Evolutionary conservation across 2,113 vertebrate genomes (phyloP).

Genomic region (Numida meleagris): DNA sequence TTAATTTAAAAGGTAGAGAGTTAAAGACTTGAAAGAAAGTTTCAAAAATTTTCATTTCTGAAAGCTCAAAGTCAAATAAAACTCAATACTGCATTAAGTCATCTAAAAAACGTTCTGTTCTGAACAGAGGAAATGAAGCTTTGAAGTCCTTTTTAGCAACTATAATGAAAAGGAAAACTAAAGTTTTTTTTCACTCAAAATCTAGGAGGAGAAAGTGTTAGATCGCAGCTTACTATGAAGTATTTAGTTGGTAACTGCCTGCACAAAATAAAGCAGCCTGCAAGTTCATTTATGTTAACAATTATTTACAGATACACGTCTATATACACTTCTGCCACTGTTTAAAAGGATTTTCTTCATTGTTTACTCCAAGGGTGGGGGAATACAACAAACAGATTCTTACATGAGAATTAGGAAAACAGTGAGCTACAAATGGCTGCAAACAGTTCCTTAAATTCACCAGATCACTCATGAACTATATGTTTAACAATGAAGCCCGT

Average conservation of each 20-base stretch:
- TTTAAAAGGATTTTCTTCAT: background rate
- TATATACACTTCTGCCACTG: background rate
- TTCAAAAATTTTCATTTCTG: background rate
- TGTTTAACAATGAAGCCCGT: background rate
- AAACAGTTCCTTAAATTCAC: background rate
- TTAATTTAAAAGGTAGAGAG: background rate
- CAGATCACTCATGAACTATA: background rate
- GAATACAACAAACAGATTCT: background rate
- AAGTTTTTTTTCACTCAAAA: background rate
- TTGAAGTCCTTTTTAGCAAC: background rate
- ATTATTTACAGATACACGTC: background rate
- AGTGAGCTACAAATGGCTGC: background rate
- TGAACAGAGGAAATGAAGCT: background rate
- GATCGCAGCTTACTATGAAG: background rate
- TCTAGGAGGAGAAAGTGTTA: background rate
- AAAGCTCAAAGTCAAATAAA: background rate
- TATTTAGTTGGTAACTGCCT: background rate
- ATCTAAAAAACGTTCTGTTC: background rate
- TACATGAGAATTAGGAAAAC: background rate
- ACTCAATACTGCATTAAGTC: background rate
- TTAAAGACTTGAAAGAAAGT: background rate
- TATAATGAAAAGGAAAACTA: background rate
- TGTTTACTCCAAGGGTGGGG: background rate
- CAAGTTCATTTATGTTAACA: background rate
- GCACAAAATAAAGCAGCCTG: background rate